Percentiles rank a stretch among this genome's conserved stretches.
phyloP scores from a whole-genome alignment of 2,888 invertebrate genomes.

The Rhorus exstirpatorius region DNA sequence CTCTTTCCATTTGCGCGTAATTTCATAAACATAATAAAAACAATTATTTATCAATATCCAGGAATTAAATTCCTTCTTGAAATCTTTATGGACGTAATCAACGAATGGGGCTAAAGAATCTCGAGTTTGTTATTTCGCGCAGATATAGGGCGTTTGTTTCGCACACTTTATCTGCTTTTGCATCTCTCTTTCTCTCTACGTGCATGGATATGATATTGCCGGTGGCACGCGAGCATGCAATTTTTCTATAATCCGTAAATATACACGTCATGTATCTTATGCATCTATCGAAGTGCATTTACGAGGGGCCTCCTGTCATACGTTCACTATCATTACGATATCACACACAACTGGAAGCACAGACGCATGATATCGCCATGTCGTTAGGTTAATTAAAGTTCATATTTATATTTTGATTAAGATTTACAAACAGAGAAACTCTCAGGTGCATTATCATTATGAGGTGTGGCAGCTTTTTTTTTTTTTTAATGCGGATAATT shows the following conservation, averaged over 20 bases:
- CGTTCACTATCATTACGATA: constrained; percentile 19
- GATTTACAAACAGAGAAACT: too few species aligned
- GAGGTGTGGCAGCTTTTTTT: too few species aligned
- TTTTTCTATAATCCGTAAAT: not conserved
- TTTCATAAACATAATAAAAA: not conserved
- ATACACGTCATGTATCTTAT: not conserved
- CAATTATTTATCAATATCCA: not conserved
- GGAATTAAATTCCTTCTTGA: not conserved
- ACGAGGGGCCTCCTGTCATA: not conserved
- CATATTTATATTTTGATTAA: too few species aligned
- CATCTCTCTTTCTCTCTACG: not conserved
- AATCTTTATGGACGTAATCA: constrained; percentile 5
- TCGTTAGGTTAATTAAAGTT: too few species aligned
- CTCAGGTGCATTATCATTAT: too few species aligned
- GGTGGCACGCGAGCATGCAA: constrained; percentile 9
- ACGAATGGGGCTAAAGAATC: not conserved
- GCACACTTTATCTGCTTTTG: not conserved
- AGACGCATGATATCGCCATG: not conserved
- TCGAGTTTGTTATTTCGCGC: not conserved
- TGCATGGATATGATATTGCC: not conserved
- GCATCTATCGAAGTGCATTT: not conserved
- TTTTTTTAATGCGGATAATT: constrained; percentile 16
- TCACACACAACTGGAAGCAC: not conserved
- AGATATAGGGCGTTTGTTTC: not conserved
- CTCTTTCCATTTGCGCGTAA: not conserved